These are phyloP conservation scores for Boleophthalmus pectinirostris DNA, from an alignment of 2,113 vertebrate genomes.

Conservation along the genomic window DNA sequence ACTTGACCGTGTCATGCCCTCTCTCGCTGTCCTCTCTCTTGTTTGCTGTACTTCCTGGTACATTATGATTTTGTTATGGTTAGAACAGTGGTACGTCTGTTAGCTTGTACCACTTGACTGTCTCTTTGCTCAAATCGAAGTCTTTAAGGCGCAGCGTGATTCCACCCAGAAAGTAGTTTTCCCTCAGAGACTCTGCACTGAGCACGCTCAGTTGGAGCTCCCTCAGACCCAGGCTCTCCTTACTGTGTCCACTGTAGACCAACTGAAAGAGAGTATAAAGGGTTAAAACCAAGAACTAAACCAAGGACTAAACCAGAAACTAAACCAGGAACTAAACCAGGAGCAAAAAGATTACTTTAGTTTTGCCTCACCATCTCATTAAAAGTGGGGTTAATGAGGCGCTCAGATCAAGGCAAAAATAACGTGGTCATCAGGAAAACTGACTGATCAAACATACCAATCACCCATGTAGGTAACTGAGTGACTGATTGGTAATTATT, in stretches of 20 bases:
- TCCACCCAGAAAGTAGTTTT: constrained; percentile 95
- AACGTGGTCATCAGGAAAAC: too few relatives aligned
- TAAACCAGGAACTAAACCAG: background rate
- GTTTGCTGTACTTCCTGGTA: too few relatives aligned
- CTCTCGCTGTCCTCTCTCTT: background rate
- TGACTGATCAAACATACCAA: too few relatives aligned
- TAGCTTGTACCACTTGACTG: constrained; percentile 94
- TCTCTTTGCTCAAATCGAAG: constrained; percentile 96
- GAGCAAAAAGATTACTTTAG: background rate
- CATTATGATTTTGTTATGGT: constrained; percentile 4
- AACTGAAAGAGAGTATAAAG: constrained; percentile 73
- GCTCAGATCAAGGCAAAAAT: too few relatives aligned
- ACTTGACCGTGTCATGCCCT: too few relatives aligned
- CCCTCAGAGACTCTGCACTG: constrained; percentile 93
- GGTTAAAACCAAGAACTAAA: background rate
- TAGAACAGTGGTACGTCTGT: constrained; percentile 86
- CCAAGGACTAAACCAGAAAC: background rate
- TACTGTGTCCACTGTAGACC: constrained; percentile 93
- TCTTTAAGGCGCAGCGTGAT: constrained; percentile 91
- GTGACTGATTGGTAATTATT: too few relatives aligned
- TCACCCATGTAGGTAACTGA: too few relatives aligned
- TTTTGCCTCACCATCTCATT: background rate
- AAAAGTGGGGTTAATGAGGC: too few relatives aligned
- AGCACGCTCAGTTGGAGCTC: constrained; percentile 95
- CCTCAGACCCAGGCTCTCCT: constrained; percentile 88